Evolutionary conservation across 2,113 vertebrate genomes (phyloP).

Genomic region (Aviceda subcristata): DNA sequence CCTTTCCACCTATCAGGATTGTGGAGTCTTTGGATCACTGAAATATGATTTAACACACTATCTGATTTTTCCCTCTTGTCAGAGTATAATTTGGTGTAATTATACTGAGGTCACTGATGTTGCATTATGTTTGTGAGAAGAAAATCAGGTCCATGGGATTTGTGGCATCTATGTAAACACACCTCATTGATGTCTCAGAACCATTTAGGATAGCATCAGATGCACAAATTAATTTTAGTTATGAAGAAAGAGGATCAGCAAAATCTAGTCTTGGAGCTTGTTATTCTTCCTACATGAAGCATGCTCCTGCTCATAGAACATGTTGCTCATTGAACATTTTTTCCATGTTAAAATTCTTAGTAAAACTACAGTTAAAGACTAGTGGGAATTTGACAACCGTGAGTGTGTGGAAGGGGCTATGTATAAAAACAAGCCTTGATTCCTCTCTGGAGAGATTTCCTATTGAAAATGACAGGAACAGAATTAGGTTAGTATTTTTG

Average conservation of each 20-base stretch:
- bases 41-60: not conserved
- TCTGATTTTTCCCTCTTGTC: slow-evolving; percentile 8
- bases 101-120: slow-evolving; percentile 24
- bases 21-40: not conserved
- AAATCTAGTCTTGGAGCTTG: not conserved
- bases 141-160: not conserved
- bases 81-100: slow-evolving; percentile 14
- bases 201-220: not conserved
- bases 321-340: not conserved
- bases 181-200: not conserved
- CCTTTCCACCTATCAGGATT: not conserved
- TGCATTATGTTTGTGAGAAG: slow-evolving; percentile 8
- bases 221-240: not conserved
- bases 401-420: not conserved
- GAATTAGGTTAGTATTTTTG: not conserved
- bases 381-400: not conserved
- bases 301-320: not conserved
- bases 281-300: not conserved
- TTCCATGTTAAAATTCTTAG: not conserved
- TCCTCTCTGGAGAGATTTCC: not conserved
- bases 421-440: not conserved
- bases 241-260: not conserved
- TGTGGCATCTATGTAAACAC: not conserved
- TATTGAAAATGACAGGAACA: not conserved
- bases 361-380: not conserved